Percentiles rank a stretch among this genome's conserved stretches.
Conservation (phyloP, 2,113 vertebrate species). For the Halcyon malimbica region DNA sequence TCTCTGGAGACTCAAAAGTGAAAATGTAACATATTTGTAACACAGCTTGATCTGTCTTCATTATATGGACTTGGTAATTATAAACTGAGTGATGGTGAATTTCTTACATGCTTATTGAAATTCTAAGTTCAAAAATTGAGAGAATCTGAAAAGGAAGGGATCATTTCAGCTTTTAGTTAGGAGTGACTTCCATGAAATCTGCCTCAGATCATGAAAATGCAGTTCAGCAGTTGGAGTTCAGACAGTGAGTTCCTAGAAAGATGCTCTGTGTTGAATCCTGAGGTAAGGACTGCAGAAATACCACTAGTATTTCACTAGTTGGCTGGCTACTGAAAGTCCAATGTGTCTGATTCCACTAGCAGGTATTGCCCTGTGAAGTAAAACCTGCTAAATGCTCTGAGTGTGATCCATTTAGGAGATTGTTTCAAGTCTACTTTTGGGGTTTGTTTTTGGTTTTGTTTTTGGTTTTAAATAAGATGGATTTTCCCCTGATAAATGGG, state of each 20-base stretch:
- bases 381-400: background rate
- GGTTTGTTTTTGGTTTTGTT: background rate
- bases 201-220: background rate
- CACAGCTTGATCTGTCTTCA: background rate
- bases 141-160: background rate
- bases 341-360: background rate
- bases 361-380: background rate
- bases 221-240: background rate
- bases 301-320: background rate
- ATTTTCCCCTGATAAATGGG: background rate
- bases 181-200: background rate
- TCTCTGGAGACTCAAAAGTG: conserved; percentile 10
- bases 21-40: background rate
- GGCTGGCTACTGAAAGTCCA: background rate
- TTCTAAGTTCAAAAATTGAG: background rate
- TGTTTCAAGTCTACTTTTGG: background rate
- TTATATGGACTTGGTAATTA: background rate
- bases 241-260: background rate
- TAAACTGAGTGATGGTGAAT: background rate
- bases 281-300: background rate
- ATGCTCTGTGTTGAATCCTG: fast-evolving
- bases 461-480: background rate
- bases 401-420: background rate
- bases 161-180: background rate
- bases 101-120: background rate